Conservation (phyloP, 2,888 invertebrate species). For the Hydriomena furcata region DNA sequence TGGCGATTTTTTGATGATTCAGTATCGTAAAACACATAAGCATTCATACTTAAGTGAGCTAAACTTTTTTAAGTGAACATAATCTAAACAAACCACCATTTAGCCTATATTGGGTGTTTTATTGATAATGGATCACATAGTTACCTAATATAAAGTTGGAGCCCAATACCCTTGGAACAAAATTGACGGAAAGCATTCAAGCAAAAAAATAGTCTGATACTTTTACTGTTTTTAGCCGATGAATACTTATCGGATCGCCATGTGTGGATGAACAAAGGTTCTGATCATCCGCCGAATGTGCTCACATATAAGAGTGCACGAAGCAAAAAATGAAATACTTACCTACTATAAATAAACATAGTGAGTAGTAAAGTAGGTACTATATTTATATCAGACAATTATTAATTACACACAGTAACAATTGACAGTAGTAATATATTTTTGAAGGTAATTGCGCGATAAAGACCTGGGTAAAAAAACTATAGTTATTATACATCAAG, state of each 20-base stretch:
- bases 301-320: no score
- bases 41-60: constrained; percentile 1
- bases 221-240: constrained; percentile 61
- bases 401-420: no score
- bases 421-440: no score
- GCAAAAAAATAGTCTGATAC: constrained; percentile 58
- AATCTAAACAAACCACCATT: not conserved
- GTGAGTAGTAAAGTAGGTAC: no score
- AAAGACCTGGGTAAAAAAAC: no score
- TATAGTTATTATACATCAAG: no score
- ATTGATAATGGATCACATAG: not conserved
- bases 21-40: no score
- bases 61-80: no score
- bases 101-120: not conserved
- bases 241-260: constrained; percentile 63
- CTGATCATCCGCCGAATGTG: constrained; percentile 70
- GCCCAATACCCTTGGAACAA: constrained; percentile 24
- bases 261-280: constrained; percentile 73
- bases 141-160: not conserved
- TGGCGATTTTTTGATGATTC: constrained; percentile 12
- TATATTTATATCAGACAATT: no score
- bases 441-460: no score
- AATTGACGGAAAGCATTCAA: constrained; percentile 40
- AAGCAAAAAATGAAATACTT: no score
- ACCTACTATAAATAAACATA: no score